Evolutionary conservation across 1,140 invertebrate species (phyloP), one percentile per base, ranked within the genome.

Genomic region (Scylla paramamosain): DNA sequence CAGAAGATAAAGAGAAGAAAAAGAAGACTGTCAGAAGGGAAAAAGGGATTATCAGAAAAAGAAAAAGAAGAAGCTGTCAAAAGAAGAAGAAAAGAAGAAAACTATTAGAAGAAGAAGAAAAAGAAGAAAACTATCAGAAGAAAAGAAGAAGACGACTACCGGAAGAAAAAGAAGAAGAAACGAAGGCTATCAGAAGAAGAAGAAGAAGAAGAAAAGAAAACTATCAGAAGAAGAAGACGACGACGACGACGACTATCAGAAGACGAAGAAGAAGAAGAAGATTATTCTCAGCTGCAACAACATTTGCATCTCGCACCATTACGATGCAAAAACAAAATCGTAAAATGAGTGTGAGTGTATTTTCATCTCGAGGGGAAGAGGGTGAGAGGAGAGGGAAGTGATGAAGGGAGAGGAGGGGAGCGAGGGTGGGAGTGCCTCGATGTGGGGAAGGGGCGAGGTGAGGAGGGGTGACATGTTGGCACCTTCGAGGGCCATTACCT

Each of bases 401-500:
- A 77, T 77, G 20, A 25, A 14, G 59, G 59, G 20, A 25, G 59
- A 67, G 59, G 59, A 77, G n/a, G 67, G 20, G 20, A 20, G 20
- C 4, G 67, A 77, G n/a, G 67, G 67, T n/a, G 67, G 16, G n/a
- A 2, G 67, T n/a, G 67, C 10, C 12, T 77, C 12, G 20, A 20
- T 25, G 67, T 6, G 20, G n/a, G 3, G 52, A 59, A 20, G 16
- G 67, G 67, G n/a, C 12, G 25, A 77, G n/a, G 67, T 7, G 25
- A 20, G n/a, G 67, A n/a, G n/a, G 67, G 67, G 67, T 25, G 25
- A n/a, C 67, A n/a, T 77, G 67, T 77, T 77, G 67, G 67, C 67
- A 77, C 67, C 67, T 77, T 77, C 20, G n/a, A 77, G 67, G 67
- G 67, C 67, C 67, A 77, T 77, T 77, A 77, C 67, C 67, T 77